phyloP scores from a whole-genome alignment of 2,888 invertebrate species.

The Caenorhabditis uteleia region DNA sequence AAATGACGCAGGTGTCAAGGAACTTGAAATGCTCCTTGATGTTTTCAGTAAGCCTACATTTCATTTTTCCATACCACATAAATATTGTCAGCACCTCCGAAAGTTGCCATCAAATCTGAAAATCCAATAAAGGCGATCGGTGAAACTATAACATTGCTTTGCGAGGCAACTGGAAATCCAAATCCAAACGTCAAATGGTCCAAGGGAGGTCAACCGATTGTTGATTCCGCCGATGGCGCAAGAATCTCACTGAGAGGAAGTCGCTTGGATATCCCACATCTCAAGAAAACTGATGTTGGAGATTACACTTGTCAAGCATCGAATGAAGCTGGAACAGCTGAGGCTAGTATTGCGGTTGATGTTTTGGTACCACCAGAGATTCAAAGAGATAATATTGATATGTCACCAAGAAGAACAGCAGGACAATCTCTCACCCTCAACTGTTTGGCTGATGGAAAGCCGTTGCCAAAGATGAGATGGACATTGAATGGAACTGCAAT shows the following conservation, averaged over 20 bases:
- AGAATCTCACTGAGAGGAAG: constrained; percentile 56
- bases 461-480: constrained; percentile 74
- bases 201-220: constrained; percentile 74
- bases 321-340: constrained; percentile 74
- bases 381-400: constrained; percentile 60
- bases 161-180: constrained; percentile 71
- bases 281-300: constrained; percentile 73
- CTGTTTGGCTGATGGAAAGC: constrained; percentile 74
- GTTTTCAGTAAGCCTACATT: constrained; percentile 56
- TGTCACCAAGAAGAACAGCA: constrained; percentile 71
- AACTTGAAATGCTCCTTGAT: constrained; percentile 60
- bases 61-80: no score
- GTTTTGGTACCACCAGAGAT: constrained; percentile 74
- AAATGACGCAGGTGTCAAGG: constrained; percentile 71
- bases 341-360: constrained; percentile 74
- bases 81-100: constrained; percentile 58
- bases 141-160: constrained; percentile 70
- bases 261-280: constrained; percentile 65
- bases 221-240: constrained; percentile 58
- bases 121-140: constrained; percentile 66
- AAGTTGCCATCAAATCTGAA: constrained; percentile 53
- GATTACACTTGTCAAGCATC: constrained; percentile 75
- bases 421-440: constrained; percentile 74
- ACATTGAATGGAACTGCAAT: constrained; percentile 19
- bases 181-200: constrained; percentile 69